Conservation (phyloP, 2,797 vertebrate species). For the Diglossa cyanea region DNA sequence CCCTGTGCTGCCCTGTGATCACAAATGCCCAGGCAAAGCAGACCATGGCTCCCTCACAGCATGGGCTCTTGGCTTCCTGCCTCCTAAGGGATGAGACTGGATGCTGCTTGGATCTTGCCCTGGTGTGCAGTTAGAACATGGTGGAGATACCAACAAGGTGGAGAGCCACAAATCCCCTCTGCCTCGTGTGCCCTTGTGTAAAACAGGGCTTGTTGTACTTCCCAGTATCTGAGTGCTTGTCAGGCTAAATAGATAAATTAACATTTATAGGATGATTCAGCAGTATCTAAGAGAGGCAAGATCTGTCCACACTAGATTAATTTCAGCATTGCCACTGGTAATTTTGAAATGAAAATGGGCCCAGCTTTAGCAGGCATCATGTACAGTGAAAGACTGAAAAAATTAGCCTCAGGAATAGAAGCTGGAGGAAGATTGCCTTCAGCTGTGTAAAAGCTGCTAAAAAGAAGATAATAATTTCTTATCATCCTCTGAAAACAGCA, state of each 20-base stretch:
- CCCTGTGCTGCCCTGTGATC: background rate
- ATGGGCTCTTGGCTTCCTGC: background rate
- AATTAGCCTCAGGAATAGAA: background rate
- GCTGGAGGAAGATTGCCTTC: background rate
- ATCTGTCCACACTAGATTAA: background rate
- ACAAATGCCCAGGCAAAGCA: background rate
- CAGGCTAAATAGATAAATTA: background rate
- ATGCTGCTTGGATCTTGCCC: background rate
- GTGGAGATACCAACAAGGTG: background rate
- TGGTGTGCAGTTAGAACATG: background rate
- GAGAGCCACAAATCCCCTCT: background rate
- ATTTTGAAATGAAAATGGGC: background rate
- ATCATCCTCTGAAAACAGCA: background rate
- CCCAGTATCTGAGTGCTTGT: background rate
- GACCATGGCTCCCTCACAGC: background rate
- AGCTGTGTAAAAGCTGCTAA: background rate
- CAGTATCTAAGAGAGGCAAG: background rate
- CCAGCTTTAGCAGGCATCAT: background rate
- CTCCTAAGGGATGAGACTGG: background rate
- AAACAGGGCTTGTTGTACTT: background rate
- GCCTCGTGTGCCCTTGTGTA: background rate
- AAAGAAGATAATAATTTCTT: background rate
- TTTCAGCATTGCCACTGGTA: background rate
- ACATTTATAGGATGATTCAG: background rate
- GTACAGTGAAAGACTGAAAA: background rate